Evolutionary conservation across 1,140 invertebrate species (phyloP).

Genomic region (Diabrotica undecimpunctata): DNA sequence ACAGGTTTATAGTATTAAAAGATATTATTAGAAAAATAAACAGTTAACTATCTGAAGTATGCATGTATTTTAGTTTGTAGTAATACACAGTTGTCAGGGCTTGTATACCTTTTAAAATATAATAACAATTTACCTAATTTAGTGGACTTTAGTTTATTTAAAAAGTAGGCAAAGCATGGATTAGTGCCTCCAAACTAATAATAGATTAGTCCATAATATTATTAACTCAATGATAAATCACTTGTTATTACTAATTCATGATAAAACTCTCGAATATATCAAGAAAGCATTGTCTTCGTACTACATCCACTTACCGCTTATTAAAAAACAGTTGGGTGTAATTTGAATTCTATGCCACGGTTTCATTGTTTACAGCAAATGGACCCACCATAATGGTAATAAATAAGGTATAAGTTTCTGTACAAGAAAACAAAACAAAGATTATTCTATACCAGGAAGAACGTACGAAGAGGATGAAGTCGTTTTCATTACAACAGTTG

Average conservation of each 20-base stretch:
- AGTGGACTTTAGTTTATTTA: too few relatives aligned
- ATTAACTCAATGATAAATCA: neutral
- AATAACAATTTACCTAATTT: too few relatives aligned
- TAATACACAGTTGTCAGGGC: too few relatives aligned
- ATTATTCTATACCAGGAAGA: neutral
- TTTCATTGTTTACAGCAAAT: constrained; percentile 30
- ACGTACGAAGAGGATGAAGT: neutral
- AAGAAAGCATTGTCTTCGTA: constrained; percentile 24
- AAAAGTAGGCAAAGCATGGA: too few relatives aligned
- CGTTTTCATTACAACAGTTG: neutral
- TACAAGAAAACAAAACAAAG: constrained; percentile 9
- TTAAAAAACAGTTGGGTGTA: constrained; percentile 29
- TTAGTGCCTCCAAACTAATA: too few relatives aligned
- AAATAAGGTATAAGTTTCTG: constrained; percentile 26
- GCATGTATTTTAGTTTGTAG: too few relatives aligned
- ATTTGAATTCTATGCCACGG: constrained; percentile 27
- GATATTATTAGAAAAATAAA: too few relatives aligned
- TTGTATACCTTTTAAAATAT: too few relatives aligned
- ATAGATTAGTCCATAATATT: neutral
- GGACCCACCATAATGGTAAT: constrained; percentile 28
- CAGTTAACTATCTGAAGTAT: too few relatives aligned
- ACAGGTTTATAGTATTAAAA: too few relatives aligned
- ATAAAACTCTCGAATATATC: constrained; percentile 15
- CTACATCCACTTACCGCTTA: constrained; percentile 26
- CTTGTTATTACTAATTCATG: constrained; percentile 3